A percentile compares a stretch with the other conserved stretches of the same genome.
Evolutionary conservation across 2,888 invertebrate species (phyloP).

Genomic region (Leptodirus hochenwartii): DNA sequence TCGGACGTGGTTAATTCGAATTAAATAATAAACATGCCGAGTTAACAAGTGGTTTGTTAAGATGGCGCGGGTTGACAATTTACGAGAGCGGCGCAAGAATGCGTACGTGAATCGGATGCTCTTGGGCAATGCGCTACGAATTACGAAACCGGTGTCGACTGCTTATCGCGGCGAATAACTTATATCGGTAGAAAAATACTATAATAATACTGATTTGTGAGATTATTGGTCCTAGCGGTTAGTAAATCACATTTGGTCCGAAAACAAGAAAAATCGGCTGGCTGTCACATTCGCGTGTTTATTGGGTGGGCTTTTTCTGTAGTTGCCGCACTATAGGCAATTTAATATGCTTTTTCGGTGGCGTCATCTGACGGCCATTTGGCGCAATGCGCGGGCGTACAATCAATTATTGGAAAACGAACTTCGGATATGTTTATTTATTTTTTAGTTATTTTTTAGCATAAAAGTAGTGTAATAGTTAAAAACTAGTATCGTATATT

Average conservation of each 20-base stretch:
- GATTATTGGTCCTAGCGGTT: conserved; percentile 24
- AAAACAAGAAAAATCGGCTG: conserved; percentile 23
- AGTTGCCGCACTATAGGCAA: conserved; percentile 21
- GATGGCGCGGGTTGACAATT: conserved; percentile 23
- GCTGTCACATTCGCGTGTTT: conserved; percentile 25
- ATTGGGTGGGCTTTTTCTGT: conserved; percentile 24
- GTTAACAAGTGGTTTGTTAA: conserved; percentile 30
- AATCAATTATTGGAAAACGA: conserved; percentile 2
- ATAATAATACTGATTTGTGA: conserved; percentile 22
- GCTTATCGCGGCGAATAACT: conserved; percentile 20
- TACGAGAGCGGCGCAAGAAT: too few species aligned
- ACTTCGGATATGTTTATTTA: too few species aligned
- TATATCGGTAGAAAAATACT: conserved; percentile 26
- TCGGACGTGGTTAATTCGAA: conserved; percentile 11
- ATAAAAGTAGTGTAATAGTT: too few species aligned
- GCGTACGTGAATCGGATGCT: conserved; percentile 17
- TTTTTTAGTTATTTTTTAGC: too few species aligned
- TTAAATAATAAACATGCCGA: conserved; percentile 19
- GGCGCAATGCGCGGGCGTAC: conserved; percentile 30
- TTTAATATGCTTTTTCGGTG: conserved; percentile 16
- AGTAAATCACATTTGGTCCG: conserved; percentile 26
- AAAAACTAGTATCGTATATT: too few species aligned
- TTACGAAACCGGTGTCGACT: conserved; percentile 18
- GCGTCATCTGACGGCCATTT: conserved; percentile 49
- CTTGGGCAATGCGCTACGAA: conserved; percentile 18